Conservation (phyloP, 2,113 vertebrate genomes). For the Mastomys coucha region DNA sequence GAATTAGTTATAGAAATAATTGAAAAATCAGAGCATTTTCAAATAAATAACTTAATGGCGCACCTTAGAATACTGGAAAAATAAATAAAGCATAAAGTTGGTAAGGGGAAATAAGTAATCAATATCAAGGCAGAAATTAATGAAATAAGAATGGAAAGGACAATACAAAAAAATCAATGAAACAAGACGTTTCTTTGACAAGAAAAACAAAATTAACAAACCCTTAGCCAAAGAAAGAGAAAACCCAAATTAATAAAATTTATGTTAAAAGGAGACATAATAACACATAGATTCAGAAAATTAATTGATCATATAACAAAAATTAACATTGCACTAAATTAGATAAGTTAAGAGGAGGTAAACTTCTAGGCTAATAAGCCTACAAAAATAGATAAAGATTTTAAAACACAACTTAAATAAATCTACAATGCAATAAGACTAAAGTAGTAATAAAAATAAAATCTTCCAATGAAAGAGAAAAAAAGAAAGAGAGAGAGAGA, state of each 20-base stretch:
- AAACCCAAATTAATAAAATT: neutral
- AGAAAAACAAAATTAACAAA: neutral
- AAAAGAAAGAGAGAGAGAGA: neutral
- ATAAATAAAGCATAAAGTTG: neutral
- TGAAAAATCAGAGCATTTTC: neutral
- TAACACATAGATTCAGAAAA: no score
- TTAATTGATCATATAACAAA: no score
- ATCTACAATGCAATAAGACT: neutral
- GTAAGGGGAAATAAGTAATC: neutral
- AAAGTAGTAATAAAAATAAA: neutral
- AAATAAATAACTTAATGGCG: neutral
- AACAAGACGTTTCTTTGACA: neutral
- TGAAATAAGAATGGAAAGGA: neutral
- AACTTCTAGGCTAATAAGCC: no score
- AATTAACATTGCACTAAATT: no score
- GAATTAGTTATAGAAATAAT: neutral
- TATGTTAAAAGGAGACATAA: no score
- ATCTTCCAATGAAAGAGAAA: neutral
- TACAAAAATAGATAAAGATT: neutral
- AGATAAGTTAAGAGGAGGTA: no score
- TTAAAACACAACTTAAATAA: neutral
- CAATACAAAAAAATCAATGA: neutral
- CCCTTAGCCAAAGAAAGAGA: neutral
- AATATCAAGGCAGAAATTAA: neutral
- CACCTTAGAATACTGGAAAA: neutral